A percentile compares a stretch with the other conserved stretches of the same genome.
Evolutionary conservation across 2,113 vertebrate species (phyloP).

Genomic region (Callipepla squamata): DNA sequence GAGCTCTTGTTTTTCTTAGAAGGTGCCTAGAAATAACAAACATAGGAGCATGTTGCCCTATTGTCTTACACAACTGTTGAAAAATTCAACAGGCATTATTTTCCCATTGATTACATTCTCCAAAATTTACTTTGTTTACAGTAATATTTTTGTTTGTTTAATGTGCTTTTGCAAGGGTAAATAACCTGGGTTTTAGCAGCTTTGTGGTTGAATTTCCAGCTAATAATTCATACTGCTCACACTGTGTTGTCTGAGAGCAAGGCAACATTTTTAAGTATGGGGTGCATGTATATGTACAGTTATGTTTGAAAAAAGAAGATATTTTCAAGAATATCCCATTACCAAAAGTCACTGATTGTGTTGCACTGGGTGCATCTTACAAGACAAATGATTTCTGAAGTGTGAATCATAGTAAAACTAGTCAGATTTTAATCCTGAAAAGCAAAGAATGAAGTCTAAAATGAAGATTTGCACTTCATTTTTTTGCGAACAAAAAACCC

Average conservation of each 20-base stretch:
- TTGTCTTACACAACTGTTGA: neutral
- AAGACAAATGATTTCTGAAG: neutral
- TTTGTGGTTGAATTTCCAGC: neutral
- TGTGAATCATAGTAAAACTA: neutral
- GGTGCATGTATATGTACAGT: neutral
- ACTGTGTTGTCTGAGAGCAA: neutral
- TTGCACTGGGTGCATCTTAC: neutral
- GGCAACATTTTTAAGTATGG: neutral
- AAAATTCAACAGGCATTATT: neutral
- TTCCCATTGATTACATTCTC: neutral
- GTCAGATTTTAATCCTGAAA: neutral
- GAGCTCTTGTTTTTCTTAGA: neutral
- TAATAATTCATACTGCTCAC: neutral
- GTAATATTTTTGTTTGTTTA: neutral
- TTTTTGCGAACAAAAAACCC: neutral
- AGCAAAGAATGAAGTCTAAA: neutral
- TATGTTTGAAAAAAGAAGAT: neutral
- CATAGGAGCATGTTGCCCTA: neutral
- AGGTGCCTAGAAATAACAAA: fast-evolving
- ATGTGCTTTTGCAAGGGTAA: neutral
- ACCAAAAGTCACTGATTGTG: neutral
- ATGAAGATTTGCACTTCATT: neutral
- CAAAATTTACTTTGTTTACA: neutral
- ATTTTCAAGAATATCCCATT: neutral
- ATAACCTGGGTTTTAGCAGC: neutral